Evolutionary conservation across 2,113 vertebrate species (phyloP).

Genomic region (Abramis brama): DNA sequence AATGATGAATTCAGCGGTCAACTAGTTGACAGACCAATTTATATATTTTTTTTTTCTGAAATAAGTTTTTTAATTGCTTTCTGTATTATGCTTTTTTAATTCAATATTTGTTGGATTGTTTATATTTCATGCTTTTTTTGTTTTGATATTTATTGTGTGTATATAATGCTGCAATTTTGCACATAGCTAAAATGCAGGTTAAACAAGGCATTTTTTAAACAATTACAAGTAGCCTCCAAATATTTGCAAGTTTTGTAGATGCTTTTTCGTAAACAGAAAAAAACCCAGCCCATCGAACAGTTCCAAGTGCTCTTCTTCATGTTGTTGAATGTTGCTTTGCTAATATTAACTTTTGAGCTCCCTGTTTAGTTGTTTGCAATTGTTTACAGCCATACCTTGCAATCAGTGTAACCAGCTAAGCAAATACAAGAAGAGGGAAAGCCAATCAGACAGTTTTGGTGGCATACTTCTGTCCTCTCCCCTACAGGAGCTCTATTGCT

Average conservation of each 20-base stretch:
- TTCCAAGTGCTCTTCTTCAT: slow-evolving; percentile 16
- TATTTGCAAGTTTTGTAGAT: slow-evolving; percentile 16
- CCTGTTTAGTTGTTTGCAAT: slow-evolving; percentile 19
- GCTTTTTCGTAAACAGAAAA: neutral
- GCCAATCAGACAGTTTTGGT: neutral
- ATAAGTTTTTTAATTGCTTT: neutral
- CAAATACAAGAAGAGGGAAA: slow-evolving; percentile 33
- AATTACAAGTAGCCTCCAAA: slow-evolving; percentile 9
- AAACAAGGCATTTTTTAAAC: neutral
- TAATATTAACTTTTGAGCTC: slow-evolving; percentile 34
- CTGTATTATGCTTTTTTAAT: neutral
- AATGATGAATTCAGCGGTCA: neutral
- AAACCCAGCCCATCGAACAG: neutral
- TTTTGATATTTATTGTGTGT: neutral
- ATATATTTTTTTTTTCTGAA: neutral
- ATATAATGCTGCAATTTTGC: neutral
- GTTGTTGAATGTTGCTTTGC: slow-evolving; percentile 5
- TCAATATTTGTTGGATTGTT: neutral
- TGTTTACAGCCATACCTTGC: slow-evolving; percentile 37
- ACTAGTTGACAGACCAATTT: neutral
- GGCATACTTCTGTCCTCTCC: slow-evolving; percentile 32
- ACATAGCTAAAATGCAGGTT: neutral
- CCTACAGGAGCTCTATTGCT: slow-evolving; percentile 36
- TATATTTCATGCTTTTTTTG: neutral
- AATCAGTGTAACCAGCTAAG: slow-evolving; percentile 40